Evolutionary conservation across 64 coral and sea anemone genomes (phyloP), one percentile per base, ranked within the genome.

Genomic region (Dendronephthya gigantea): DNA sequence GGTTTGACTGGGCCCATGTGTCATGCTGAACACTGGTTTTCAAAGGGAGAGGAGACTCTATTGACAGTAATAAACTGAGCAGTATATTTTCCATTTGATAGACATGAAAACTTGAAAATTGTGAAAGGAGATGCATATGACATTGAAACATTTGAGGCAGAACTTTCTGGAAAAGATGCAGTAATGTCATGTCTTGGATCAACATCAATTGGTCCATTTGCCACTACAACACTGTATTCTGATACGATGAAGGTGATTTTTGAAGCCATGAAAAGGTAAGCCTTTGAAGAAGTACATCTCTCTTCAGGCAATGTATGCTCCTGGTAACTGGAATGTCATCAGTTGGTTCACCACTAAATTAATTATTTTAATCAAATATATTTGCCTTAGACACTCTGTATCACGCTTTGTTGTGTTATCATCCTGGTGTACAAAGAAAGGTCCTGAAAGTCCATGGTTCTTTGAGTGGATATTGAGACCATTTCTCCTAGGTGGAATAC

Each of bases 61-160:
- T n/a, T n/a, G n/a, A n/a, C n/a, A n/a, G n/a, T n/a, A 62, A 6
- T 17, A 62, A 12, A 15, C 8, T n/a, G 25, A n/a, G 10, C 10
- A 62, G 19, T n/a, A 22, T 62, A 23, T 27, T 22, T 23, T 13
- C 25, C 7, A 5, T 22, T 62, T n/a, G 19, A n/a, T 79, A 85
- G 83, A 33, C 45, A 85, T 23, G 50, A 85, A 56, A 56, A 50
- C 37, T 29, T 85, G 83, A 59, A 55, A 52, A 48, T 85, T 36
- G 83, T 85, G 28, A 85, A 85, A 59, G 83, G 83, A n/a, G 83
- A 85, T 85, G 83, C 83, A 14, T 85, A 59, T 31, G 37, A 85
- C 25, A 37, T 85, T 50, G 83, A 55, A 8, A 85, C 48, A 2
- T 85, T 85, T 55, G 47, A 50, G 34, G 17, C 83, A 5, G 45